Evolutionary conservation across 2,888 invertebrate genomes (phyloP), one percentile per base, ranked within the genome.

Genomic region (Unio pictorum): DNA sequence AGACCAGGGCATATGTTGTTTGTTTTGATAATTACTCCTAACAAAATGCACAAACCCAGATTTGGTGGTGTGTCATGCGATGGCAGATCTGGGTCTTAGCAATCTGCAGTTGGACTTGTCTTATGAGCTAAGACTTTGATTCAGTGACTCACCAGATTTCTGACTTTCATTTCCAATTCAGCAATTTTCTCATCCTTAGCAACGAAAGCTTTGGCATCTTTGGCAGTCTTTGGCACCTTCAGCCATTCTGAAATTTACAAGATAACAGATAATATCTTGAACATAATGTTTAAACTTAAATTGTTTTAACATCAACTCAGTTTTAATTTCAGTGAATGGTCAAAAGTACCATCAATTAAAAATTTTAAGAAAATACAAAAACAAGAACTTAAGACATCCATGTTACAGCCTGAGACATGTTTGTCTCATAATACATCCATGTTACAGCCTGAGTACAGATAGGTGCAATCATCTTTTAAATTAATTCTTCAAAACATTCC

Each of bases 141-240:
- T 26, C 59, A 23, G 3, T 23, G 11, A 63, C 81, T 73, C 74
- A 87, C 88, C 78, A 86, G 71, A 67, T 80, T 73, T 68, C 83
- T 82, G 20, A 86, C 78, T 73, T 79, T 80, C 56, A 78, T 72
- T 66, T 85, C 79, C 26, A 86, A 71, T 18, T 82, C 77, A 55
- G 79, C 71, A 23, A 87, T 74, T 63, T 76, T 77, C 5, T 76
- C 75, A 17, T 86, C 84, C 55, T 80, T 81, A 20, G 80, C 76
- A 58, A 71, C 64, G 34, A 74, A 67, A 6, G 75, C 76, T 67
- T 81, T 76, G 18, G 75, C 80, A 62, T 84, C 85, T 66, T 83
- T 83, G 5, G 80, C 77, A 26, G 86, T 84, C 55, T 77, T 79
- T 1, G 84, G 78, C 15, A 78, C 82, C 58, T 78, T 79, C 65